These are phyloP conservation scores for Pampusana beccarii DNA, from an alignment of 2,113 vertebrate species.

Conservation along the genomic window DNA sequence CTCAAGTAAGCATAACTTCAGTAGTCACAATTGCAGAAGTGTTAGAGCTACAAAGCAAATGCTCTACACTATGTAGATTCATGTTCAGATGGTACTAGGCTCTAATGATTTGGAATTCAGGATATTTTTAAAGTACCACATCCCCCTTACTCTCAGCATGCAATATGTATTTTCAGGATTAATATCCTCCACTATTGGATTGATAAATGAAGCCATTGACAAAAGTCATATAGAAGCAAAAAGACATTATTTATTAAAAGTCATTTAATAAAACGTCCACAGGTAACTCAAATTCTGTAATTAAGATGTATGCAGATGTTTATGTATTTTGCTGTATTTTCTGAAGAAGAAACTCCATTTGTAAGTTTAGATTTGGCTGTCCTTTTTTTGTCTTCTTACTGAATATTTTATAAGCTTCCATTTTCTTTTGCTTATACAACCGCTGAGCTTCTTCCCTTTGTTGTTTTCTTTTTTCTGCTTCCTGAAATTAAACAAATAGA, in stretches of 20 bases:
- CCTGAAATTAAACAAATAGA: conserved; percentile 74
- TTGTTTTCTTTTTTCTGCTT: conserved; percentile 80
- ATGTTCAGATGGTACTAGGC: background rate
- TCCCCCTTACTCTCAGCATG: background rate
- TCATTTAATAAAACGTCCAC: background rate
- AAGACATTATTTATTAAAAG: background rate
- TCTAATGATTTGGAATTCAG: background rate
- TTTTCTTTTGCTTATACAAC: conserved; percentile 90
- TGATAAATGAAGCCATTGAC: background rate
- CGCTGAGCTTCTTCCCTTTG: conserved; percentile 85
- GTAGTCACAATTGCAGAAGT: background rate
- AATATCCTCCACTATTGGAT: background rate
- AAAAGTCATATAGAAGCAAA: background rate
- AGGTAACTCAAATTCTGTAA: background rate
- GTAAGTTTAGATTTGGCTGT: conserved; percentile 95
- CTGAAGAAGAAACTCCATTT: conserved; percentile 93
- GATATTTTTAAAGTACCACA: background rate
- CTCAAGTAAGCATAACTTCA: background rate
- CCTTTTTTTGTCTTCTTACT: conserved; percentile 94
- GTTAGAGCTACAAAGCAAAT: background rate
- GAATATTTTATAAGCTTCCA: conserved; percentile 87
- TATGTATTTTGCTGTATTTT: conserved; percentile 85
- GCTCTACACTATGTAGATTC: background rate
- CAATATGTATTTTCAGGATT: background rate
- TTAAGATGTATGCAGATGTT: background rate